phyloP scores from a whole-genome alignment of 2,888 invertebrate genomes.

The Amorpha juglandis region DNA sequence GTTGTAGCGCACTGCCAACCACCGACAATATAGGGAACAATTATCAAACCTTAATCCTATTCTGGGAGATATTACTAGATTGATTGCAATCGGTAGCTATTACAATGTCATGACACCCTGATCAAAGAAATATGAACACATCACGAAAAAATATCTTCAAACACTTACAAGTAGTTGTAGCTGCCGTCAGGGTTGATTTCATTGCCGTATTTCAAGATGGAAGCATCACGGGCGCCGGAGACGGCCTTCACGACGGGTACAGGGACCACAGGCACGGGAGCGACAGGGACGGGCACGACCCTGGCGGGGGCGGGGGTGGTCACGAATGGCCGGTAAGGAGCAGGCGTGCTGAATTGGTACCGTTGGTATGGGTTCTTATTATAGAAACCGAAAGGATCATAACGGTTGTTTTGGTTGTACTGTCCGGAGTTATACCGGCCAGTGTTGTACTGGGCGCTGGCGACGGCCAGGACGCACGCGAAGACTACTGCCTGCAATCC shows the following conservation, averaged over 20 bases:
- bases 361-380: conserved; percentile 28
- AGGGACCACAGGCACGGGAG: conserved; percentile 21
- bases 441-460: conserved; percentile 51
- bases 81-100: no score
- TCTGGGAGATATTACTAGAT: no score
- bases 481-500: conserved; percentile 55
- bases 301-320: conserved; percentile 29
- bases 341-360: conserved; percentile 31
- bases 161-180: conserved; percentile 81
- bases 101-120: no score
- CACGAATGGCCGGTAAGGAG: conserved; percentile 33
- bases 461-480: conserved; percentile 57
- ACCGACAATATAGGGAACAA: no score
- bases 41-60: no score
- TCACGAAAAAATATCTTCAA: not conserved
- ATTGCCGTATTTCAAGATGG: conserved; percentile 66
- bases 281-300: conserved; percentile 29
- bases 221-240: conserved; percentile 51
- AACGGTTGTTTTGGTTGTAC: conserved; percentile 30
- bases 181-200: conserved; percentile 81
- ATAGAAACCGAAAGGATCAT: conserved; percentile 32
- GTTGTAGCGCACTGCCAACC: no score
- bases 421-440: conserved; percentile 16
- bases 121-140: not conserved
- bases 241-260: conserved; percentile 33